A percentile compares a stretch with the other conserved stretches of the same genome.
Evolutionary conservation across 2,888 invertebrate species (phyloP).

Genomic region (Oligia latruncula): DNA sequence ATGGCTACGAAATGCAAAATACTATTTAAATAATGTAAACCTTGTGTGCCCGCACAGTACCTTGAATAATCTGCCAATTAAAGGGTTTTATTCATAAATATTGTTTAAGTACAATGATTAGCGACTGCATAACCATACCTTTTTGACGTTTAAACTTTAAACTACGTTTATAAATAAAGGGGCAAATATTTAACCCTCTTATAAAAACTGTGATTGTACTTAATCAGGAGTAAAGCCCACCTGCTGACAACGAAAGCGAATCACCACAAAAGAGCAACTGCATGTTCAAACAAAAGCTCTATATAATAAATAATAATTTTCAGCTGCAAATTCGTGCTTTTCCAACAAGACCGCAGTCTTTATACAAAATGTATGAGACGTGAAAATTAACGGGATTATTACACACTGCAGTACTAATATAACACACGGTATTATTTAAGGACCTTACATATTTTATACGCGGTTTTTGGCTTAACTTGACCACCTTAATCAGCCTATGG

Average conservation of each 20-base stretch:
- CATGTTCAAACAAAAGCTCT: constrained; percentile 7
- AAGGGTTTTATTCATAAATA: neutral
- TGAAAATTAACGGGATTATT: constrained; percentile 15
- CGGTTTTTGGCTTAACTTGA: neutral
- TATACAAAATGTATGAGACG: constrained; percentile 25
- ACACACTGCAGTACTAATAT: neutral
- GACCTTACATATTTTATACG: neutral
- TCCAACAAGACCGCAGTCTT: constrained; percentile 2
- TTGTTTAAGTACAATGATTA: neutral
- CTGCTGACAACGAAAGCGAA: neutral
- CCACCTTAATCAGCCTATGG: no score
- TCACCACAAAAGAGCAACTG: neutral
- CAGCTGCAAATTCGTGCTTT: constrained; percentile 4
- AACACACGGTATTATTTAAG: constrained; percentile 20
- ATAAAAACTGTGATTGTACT: neutral
- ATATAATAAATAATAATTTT: neutral
- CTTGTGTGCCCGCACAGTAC: neutral
- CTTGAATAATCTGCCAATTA: neutral
- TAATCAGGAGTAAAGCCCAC: neutral
- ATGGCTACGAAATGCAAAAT: neutral
- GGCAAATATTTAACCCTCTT: neutral
- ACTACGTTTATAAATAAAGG: neutral
- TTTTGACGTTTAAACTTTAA: neutral
- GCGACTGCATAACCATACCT: neutral
- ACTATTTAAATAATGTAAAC: neutral